Evolutionary conservation across 2,113 vertebrate species (phyloP).

Genomic region (Ophthalmolycus amberensis): DNA sequence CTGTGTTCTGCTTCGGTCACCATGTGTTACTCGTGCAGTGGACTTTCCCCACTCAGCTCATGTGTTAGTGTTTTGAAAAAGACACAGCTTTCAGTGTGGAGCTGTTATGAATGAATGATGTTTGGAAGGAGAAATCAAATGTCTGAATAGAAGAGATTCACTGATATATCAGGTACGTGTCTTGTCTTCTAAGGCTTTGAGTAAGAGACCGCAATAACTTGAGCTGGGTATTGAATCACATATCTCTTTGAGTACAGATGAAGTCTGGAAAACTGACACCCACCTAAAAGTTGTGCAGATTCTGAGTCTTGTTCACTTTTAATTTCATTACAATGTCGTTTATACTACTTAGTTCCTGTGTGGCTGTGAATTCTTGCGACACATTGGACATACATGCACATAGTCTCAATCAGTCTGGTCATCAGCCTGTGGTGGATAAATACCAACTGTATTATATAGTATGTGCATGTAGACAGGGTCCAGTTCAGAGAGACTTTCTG

Average conservation of each 20-base stretch:
- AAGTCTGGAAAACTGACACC: not conserved
- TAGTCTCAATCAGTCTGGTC: not conserved
- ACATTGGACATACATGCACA: not conserved
- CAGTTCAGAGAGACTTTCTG: not conserved
- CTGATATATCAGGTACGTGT: constrained; percentile 32
- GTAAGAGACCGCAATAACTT: not conserved
- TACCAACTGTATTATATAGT: too few species aligned
- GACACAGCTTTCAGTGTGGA: not conserved
- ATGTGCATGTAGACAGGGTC: not conserved
- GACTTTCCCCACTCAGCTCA: constrained; percentile 26
- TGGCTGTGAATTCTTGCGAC: not conserved
- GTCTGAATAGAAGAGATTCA: not conserved
- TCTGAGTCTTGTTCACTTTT: not conserved
- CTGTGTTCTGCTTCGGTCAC: constrained; percentile 40
- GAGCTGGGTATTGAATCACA: not conserved
- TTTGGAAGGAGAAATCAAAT: not conserved
- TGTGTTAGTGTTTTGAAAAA: constrained; percentile 2
- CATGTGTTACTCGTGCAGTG: not conserved
- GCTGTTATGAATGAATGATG: not conserved
- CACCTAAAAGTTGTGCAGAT: not conserved
- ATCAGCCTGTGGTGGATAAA: not conserved
- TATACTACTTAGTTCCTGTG: not conserved
- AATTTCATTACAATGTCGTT: not conserved
- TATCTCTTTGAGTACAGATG: not conserved
- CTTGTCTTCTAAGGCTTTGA: not conserved